Conservation (phyloP, 2,797 vertebrate species). For the Momotus momota region DNA sequence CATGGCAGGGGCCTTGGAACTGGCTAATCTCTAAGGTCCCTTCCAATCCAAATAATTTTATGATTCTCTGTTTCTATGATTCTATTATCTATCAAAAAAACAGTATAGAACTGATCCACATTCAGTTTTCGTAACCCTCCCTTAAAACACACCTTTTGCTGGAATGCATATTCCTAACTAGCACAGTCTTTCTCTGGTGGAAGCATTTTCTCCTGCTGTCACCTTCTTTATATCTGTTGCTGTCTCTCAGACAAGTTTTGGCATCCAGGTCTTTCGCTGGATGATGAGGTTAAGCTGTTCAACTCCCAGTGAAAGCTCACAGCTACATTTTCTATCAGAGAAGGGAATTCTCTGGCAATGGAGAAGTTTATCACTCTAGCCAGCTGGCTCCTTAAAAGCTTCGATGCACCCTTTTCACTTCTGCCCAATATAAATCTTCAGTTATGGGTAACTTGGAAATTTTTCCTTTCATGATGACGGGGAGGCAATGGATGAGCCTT, state of each 20-base stretch:
- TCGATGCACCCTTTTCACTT: neutral
- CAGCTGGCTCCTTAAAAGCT: constrained; percentile 15
- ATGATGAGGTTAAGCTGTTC: constrained; percentile 28
- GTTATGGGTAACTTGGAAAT: neutral
- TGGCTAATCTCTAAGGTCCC: no score
- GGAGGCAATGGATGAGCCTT: accelerated
- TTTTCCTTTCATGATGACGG: neutral
- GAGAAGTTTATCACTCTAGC: neutral
- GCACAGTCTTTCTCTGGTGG: neutral
- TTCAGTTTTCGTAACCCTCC: neutral
- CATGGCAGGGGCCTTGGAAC: no score
- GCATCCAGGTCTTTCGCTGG: neutral
- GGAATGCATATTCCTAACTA: neutral
- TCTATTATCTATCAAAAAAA: neutral
- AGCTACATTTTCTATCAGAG: neutral
- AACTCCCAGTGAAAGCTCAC: neutral
- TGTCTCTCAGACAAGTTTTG: neutral
- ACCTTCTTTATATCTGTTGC: neutral
- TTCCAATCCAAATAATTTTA: no score
- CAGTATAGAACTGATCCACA: neutral
- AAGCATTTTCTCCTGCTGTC: neutral
- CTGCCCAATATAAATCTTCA: neutral
- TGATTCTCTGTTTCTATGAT: no score
- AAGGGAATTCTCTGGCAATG: constrained; percentile 21
- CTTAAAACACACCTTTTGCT: neutral